Evolutionary conservation across 2,888 invertebrate species (phyloP).

Genomic region (Acholoe squamosa): DNA sequence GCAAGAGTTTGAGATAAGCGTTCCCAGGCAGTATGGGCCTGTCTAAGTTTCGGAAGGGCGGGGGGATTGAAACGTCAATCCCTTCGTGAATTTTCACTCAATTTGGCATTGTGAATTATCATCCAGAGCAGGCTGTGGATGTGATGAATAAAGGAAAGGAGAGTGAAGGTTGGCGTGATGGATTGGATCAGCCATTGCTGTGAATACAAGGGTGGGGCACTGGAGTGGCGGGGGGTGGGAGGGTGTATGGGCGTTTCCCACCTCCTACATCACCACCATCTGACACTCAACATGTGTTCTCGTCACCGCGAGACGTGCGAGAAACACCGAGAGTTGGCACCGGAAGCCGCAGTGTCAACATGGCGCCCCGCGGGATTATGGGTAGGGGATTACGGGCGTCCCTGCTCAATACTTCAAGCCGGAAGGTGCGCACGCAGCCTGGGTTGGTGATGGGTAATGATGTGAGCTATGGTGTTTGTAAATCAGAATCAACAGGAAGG

Average conservation of each 20-base stretch:
- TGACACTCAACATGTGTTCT: slow-evolving; percentile 47
- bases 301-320: slow-evolving; percentile 37
- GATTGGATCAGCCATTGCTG: neutral
- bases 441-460: neutral
- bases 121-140: neutral
- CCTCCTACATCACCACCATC: neutral
- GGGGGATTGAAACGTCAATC: too few species aligned
- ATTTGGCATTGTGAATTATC: too few species aligned
- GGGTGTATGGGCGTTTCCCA: neutral
- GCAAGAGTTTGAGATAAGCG: too few species aligned
- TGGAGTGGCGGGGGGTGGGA: neutral
- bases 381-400: neutral
- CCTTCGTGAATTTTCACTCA: too few species aligned
- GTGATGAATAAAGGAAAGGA: neutral
- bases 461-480: too few species aligned
- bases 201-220: neutral
- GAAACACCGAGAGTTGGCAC: slow-evolving; percentile 18
- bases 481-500: too few species aligned
- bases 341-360: slow-evolving; percentile 54
- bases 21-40: too few species aligned
- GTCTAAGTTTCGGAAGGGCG: too few species aligned
- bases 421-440: neutral
- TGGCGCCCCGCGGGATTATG: slow-evolving; percentile 40
- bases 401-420: neutral
- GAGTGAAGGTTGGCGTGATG: neutral